Evolutionary conservation across 1,140 invertebrate genomes (phyloP).

Genomic region (Aphidius ervi): DNA sequence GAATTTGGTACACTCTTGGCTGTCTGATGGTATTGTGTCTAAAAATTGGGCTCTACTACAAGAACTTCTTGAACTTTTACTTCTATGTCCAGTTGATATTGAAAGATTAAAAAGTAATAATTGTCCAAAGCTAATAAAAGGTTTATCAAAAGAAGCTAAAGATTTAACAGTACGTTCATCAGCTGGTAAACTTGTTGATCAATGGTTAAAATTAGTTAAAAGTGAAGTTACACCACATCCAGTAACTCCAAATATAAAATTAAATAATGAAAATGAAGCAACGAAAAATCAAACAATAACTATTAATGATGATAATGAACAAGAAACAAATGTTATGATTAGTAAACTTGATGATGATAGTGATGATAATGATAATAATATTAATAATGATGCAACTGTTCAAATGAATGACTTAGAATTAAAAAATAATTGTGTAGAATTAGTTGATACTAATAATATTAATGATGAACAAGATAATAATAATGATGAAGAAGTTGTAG

Average conservation of each 20-base stretch:
- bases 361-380: neutral
- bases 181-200: slow-evolving; percentile 78
- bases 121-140: slow-evolving; percentile 86
- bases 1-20: slow-evolving; percentile 82
- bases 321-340: neutral
- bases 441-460: slow-evolving; percentile 9
- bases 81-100: slow-evolving; percentile 83
- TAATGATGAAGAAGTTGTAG: neutral
- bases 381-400: slow-evolving; percentile 5
- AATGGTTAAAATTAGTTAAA: slow-evolving; percentile 86
- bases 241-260: slow-evolving; percentile 10
- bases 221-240: slow-evolving; percentile 52
- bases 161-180: slow-evolving; percentile 68
- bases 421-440: slow-evolving; percentile 19
- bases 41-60: slow-evolving; percentile 82
- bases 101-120: slow-evolving; percentile 85
- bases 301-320: neutral
- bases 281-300: neutral
- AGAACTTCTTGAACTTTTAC: slow-evolving; percentile 78
- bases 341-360: neutral
- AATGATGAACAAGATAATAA: slow-evolving; percentile 23
- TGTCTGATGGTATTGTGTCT: slow-evolving; percentile 75
- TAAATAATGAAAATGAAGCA: neutral
- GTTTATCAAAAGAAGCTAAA: slow-evolving; percentile 75
- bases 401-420: slow-evolving; percentile 17